Evolutionary conservation across 2,113 vertebrate genomes (phyloP).

Genomic region (Tiliqua scincoides): DNA sequence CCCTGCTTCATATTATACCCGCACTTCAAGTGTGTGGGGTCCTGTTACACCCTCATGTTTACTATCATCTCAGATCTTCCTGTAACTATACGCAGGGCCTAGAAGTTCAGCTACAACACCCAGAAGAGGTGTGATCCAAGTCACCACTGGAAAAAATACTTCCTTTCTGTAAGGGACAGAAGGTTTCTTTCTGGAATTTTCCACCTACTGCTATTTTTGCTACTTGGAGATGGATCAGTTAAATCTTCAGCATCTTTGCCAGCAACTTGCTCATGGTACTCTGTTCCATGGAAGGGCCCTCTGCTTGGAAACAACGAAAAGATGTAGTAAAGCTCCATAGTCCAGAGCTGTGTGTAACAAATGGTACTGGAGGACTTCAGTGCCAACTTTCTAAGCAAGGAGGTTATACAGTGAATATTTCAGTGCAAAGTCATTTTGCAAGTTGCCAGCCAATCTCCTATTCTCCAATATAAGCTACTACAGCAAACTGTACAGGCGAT

Average conservation of each 20-base stretch:
- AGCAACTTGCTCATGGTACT: background rate
- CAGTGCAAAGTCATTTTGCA: background rate
- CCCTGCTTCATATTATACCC: background rate
- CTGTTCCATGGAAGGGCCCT: background rate
- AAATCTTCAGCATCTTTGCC: background rate
- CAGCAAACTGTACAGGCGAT: background rate
- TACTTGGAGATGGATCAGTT: background rate
- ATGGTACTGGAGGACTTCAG: slow-evolving; percentile 1
- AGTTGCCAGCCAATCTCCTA: background rate
- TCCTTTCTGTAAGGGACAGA: background rate
- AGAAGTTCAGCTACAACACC: background rate
- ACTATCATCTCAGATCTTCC: background rate
- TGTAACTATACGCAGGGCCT: background rate
- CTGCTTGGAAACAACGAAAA: background rate
- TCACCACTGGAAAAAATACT: background rate
- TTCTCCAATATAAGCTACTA: background rate
- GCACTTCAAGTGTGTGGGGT: background rate
- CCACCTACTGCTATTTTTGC: background rate
- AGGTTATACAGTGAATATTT: slow-evolving; percentile 1
- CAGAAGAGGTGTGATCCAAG: background rate
- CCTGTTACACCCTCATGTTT: background rate
- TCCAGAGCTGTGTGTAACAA: background rate
- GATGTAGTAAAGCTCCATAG: background rate
- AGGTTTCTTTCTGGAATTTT: background rate
- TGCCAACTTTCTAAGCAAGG: background rate